Evolutionary conservation across 2,113 vertebrate genomes (phyloP).

Genomic region (Spilogale gracilis): DNA sequence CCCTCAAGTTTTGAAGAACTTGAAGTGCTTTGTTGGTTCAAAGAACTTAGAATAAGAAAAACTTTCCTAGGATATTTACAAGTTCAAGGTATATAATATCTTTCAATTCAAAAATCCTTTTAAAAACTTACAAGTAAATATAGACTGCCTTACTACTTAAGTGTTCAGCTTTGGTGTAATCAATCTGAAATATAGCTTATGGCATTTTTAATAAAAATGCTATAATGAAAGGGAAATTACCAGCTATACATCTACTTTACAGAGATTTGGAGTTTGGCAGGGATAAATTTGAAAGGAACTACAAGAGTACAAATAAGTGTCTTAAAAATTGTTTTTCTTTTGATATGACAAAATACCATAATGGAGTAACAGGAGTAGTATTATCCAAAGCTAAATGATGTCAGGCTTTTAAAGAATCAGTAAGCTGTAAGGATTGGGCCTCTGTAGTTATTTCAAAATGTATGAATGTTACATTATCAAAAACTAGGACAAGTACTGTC

Average conservation of each 20-base stretch:
- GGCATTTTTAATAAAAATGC: slow-evolving; percentile 2
- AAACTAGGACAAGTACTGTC: slow-evolving; percentile 11
- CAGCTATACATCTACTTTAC: neutral
- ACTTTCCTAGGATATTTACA: neutral
- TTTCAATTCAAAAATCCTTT: slow-evolving; percentile 35
- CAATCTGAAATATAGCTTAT: neutral
- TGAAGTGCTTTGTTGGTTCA: neutral
- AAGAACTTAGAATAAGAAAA: slow-evolving; percentile 23
- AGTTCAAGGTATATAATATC: neutral
- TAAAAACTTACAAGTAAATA: neutral
- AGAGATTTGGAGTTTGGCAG: neutral
- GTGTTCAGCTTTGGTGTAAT: neutral
- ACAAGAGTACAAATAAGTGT: neutral
- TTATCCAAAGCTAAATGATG: slow-evolving; percentile 66
- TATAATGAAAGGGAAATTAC: neutral
- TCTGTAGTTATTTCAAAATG: slow-evolving; percentile 29
- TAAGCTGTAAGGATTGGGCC: slow-evolving; percentile 20
- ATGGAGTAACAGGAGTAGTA: slow-evolving; percentile 11
- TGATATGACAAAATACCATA: slow-evolving; percentile 59
- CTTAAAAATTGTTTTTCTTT: slow-evolving; percentile 42
- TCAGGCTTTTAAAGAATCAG: slow-evolving; percentile 67
- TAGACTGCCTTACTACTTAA: slow-evolving; percentile 1
- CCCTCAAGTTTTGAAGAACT: neutral
- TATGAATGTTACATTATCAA: slow-evolving; percentile 65
- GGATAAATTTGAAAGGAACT: neutral